A percentile compares a stretch with the other conserved stretches of the same genome.
Conservation (phyloP, 2,888 invertebrate species). For the Sarcophaga variegata region DNA sequence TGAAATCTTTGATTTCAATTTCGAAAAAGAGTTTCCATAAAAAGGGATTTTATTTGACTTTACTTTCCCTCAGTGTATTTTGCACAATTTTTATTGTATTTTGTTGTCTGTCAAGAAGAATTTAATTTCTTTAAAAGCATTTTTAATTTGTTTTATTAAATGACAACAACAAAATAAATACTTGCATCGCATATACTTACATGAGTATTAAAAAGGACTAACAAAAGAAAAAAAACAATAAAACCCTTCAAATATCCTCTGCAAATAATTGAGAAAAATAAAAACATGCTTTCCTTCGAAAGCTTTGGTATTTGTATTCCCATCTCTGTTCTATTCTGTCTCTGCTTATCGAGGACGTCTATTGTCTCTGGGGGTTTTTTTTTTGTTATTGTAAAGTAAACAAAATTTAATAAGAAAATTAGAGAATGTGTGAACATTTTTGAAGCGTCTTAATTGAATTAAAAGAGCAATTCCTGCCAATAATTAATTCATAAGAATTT, state of each 20-base stretch:
- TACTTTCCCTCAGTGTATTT: conserved; percentile 6
- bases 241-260: conserved; percentile 16
- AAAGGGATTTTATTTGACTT: not conserved
- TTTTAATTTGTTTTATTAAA: conserved; percentile 25
- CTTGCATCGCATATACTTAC: too few species aligned
- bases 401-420: too few species aligned
- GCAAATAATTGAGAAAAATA: not conserved
- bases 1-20: too few species aligned
- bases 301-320: not conserved
- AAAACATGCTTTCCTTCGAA: not conserved
- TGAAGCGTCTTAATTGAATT: too few species aligned
- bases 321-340: not conserved
- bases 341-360: too few species aligned
- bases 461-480: too few species aligned
- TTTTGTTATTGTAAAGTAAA: too few species aligned
- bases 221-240: conserved; percentile 17
- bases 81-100: too few species aligned
- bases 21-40: too few species aligned
- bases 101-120: not conserved
- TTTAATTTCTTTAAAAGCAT: conserved; percentile 35
- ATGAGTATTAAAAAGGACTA: not conserved
- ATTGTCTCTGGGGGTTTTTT: too few species aligned
- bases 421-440: too few species aligned
- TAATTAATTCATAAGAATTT: too few species aligned
- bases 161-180: not conserved